phyloP scores from a whole-genome alignment of 2,888 invertebrate genomes.

The Andrena flavipes region DNA sequence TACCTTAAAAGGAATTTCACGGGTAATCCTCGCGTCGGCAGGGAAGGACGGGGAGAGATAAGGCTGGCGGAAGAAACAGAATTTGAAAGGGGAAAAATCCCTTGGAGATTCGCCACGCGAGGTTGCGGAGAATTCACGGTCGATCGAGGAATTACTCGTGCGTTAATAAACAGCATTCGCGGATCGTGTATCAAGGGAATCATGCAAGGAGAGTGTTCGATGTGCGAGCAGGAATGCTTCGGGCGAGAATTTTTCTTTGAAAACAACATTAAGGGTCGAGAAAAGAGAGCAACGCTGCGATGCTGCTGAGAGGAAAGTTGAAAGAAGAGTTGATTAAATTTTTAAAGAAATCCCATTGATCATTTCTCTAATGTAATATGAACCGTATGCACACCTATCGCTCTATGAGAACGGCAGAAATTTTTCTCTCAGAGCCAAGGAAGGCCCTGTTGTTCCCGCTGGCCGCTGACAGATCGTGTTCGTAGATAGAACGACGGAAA shows the following conservation, averaged over 20 bases:
- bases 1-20: slow-evolving; percentile 58
- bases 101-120: slow-evolving; percentile 28
- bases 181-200: slow-evolving; percentile 45
- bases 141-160: slow-evolving; percentile 48
- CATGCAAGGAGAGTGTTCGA: slow-evolving; percentile 23
- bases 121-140: slow-evolving; percentile 31
- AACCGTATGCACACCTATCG: too few species aligned
- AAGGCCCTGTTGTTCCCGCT: slow-evolving; percentile 8
- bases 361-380: too few species aligned
- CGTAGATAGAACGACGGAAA: slow-evolving; percentile 25
- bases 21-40: slow-evolving; percentile 48
- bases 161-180: slow-evolving; percentile 54
- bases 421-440: neutral
- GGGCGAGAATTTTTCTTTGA: slow-evolving; percentile 18
- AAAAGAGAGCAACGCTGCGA: too few species aligned
- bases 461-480: slow-evolving; percentile 37
- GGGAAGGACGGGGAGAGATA: slow-evolving; percentile 20
- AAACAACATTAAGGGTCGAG: neutral
- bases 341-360: too few species aligned
- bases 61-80: slow-evolving; percentile 41
- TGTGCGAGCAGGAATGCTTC: slow-evolving; percentile 3
- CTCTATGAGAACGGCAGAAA: neutral
- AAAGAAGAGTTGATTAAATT: too few species aligned
- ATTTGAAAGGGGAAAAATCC: slow-evolving; percentile 46
- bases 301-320: too few species aligned